Conservation (phyloP, 2,888 invertebrate genomes). For the Epirrita christyi region DNA sequence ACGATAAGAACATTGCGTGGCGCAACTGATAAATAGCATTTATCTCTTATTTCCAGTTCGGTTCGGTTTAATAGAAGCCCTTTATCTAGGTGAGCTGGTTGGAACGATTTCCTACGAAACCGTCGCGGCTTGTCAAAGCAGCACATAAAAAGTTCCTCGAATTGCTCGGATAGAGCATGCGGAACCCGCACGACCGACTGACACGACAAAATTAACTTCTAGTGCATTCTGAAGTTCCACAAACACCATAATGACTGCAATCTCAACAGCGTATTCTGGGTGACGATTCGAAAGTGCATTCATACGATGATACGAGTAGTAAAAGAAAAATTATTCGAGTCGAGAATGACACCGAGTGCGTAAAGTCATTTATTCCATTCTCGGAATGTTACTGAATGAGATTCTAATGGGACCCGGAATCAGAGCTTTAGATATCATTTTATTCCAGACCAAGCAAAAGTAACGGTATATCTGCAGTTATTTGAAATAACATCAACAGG, state of each 20-base stretch:
- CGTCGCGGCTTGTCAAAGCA: constrained; percentile 4
- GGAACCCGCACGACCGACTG: constrained; percentile 72
- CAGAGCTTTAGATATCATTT: neutral
- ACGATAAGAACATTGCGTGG: constrained; percentile 21
- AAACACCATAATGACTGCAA: constrained; percentile 38
- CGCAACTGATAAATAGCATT: constrained; percentile 20
- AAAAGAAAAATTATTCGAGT: constrained; percentile 14
- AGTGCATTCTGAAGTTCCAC: constrained; percentile 36
- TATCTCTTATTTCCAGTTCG: constrained; percentile 18
- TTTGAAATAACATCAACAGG: constrained; percentile 7
- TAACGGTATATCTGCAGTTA: constrained; percentile 16
- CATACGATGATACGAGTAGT: constrained; percentile 24
- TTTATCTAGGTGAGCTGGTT: constrained; percentile 2
- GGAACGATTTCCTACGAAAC: constrained; percentile 6
- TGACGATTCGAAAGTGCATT: constrained; percentile 35
- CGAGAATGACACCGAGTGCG: constrained; percentile 7
- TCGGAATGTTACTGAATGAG: neutral
- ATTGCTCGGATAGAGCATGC: constrained; percentile 63
- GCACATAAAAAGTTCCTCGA: constrained; percentile 54
- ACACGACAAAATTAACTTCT: constrained; percentile 56
- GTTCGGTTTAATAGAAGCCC: constrained; percentile 5
- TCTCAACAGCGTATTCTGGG: constrained; percentile 32
- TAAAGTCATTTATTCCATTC: neutral
- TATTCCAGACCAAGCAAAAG: neutral
- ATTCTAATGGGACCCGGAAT: neutral